phyloP scores from a whole-genome alignment of 1,140 invertebrate species.

The Gonioctena quinquepunctata region DNA sequence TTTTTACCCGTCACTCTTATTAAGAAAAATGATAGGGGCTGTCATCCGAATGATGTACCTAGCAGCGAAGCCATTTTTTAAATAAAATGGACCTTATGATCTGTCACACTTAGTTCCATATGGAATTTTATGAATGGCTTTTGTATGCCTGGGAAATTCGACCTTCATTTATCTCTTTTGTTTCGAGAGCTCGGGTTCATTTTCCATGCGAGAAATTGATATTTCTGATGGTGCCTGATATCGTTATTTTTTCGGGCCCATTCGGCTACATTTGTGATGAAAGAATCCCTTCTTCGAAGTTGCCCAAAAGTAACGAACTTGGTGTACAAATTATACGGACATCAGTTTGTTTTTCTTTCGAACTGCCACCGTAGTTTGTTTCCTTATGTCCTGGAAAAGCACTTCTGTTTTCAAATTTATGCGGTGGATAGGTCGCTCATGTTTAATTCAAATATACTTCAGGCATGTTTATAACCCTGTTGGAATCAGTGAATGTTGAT shows the following conservation, averaged over 20 bases:
- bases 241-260: no score
- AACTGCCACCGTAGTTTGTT: not conserved
- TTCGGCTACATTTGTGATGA: no score
- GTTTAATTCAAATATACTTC: not conserved
- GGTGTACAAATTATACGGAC: no score
- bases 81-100: constrained; percentile 10
- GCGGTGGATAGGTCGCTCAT: not conserved
- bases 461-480: not conserved
- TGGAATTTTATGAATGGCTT: constrained; percentile 12
- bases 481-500: not conserved
- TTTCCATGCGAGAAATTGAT: not conserved
- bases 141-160: constrained; percentile 1
- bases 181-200: not conserved
- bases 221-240: not conserved
- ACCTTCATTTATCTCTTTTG: constrained; percentile 9
- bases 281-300: no score
- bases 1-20: not conserved
- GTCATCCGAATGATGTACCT: not conserved
- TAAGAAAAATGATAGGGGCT: constrained; percentile 1
- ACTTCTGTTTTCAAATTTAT: not conserved
- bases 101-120: constrained; percentile 6
- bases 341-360: no score
- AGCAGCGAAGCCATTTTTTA: not conserved
- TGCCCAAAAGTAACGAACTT: no score
- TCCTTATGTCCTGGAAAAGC: not conserved